Evolutionary conservation across 2,113 vertebrate species (phyloP).

Genomic region (Coptodon bakossiorum): DNA sequence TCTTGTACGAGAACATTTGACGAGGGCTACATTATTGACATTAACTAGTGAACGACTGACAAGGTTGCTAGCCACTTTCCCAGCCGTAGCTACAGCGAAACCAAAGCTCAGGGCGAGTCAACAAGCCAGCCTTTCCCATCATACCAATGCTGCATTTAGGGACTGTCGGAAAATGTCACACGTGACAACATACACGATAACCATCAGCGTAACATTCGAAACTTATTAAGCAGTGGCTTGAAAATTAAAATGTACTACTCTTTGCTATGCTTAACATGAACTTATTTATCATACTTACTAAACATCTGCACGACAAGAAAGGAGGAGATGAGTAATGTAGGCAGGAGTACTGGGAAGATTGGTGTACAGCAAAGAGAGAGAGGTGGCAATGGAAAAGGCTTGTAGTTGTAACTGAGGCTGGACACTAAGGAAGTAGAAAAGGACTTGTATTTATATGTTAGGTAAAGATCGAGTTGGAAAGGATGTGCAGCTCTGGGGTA

Average conservation of each 20-base stretch:
- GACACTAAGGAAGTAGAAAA: not conserved
- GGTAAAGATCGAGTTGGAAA: not conserved
- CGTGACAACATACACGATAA: not conserved
- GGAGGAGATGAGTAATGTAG: not conserved
- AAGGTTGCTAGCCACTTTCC: not conserved
- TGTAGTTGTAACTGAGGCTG: not conserved
- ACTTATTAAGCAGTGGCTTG: not conserved
- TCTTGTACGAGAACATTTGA: not conserved
- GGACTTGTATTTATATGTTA: not conserved
- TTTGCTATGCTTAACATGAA: not conserved
- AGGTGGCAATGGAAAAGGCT: not conserved
- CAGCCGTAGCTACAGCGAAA: not conserved
- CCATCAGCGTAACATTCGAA: not conserved
- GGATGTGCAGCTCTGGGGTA: not conserved
- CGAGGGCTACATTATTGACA: not conserved
- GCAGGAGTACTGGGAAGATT: not conserved
- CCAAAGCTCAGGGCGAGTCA: conserved; percentile 14
- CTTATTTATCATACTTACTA: not conserved
- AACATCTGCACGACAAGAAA: not conserved
- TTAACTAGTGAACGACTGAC: not conserved
- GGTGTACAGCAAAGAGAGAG: not conserved
- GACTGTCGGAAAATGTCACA: not conserved
- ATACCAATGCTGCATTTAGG: not conserved
- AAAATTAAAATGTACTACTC: not conserved
- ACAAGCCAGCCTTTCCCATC: conserved; percentile 47